Base-by-base conservation (phyloP, 2,113 vertebrate genomes). In the Cervus canadensis region DNA sequence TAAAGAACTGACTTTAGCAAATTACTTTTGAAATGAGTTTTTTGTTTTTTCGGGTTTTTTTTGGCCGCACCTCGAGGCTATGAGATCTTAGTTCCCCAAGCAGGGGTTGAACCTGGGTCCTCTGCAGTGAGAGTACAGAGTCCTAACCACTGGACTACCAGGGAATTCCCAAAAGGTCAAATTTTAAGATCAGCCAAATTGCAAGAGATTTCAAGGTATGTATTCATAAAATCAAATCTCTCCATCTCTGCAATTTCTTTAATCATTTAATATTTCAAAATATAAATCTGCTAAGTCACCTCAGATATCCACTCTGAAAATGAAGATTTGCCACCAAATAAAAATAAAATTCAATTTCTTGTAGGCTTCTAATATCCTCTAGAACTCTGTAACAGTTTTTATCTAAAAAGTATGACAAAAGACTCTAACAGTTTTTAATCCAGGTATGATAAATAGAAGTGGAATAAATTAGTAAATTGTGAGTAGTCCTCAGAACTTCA, bases 321-420 rank as follows among this genome's bases (percentile, higher is more conserved):
- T 74, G 33, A 91, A 93, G 19, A 17, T 48, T 81, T 92, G 62
- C 33, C 76, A 94, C 62, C 54, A 92, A 95, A 15, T 62, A 91
- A 43, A 97, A 96, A 87, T 84, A 87, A 86, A 89, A 28, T 56
- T 97, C 48, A 93, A 78, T 92, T 62, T 94, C n/a, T 57, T 96
- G 7, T 78, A 30, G 2, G 48, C 9, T 92, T 95, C 79, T 56
- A 76, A 74, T 36, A 94, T 33, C 57, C 26, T 86, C 71, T 48
- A 74, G 26, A 86, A 85, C 19, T 94, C 94, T 54, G 1, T 56
- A 54, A 67, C 9, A 83, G 45, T 57, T 95, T 96, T 95, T 78
- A 87, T 54, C 48, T 95, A 89, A 97, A 21, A 52, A 78, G 11
- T 60, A 48, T 76, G 16, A 92, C 56, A 98, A 97, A 89, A 67